Evolutionary conservation across 2,797 vertebrate genomes (phyloP).

Genomic region (Parotocinclus haroldoi): DNA sequence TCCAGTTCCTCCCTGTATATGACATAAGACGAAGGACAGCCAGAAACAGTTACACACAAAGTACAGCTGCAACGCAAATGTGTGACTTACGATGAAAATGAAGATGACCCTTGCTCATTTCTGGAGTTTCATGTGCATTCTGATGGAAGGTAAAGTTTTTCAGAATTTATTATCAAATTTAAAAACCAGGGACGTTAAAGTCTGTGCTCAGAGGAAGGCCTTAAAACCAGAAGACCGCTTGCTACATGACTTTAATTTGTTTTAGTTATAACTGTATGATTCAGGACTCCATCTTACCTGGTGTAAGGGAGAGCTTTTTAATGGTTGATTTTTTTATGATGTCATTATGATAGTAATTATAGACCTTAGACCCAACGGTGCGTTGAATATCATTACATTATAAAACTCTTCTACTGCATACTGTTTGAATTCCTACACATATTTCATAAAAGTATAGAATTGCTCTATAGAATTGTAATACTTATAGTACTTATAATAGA

Average conservation of each 20-base stretch:
- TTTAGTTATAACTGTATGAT: no score
- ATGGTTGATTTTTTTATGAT: not conserved
- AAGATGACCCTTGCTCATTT: conserved; percentile 20
- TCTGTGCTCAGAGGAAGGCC: not conserved
- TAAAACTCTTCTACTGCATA: no score
- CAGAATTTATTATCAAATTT: not conserved
- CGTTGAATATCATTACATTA: no score
- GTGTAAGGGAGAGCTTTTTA: not conserved
- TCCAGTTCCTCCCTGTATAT: conserved; percentile 43
- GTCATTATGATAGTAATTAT: not conserved
- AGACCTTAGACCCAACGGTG: not conserved
- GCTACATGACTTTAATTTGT: no score
- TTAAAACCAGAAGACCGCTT: no score
- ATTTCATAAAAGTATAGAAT: no score
- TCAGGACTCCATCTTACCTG: no score
- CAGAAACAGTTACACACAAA: conserved; percentile 23
- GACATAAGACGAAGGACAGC: conserved; percentile 35
- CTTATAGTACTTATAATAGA: no score
- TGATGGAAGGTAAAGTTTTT: conserved; percentile 58
- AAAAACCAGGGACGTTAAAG: not conserved
- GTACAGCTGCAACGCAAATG: not conserved
- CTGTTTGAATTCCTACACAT: no score
- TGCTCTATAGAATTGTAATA: no score
- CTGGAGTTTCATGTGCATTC: conserved; percentile 30
- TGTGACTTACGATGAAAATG: conserved; percentile 22